Base-by-base conservation (phyloP, 2,797 vertebrate genomes). In the Odontamblyopus lacepedii region DNA sequence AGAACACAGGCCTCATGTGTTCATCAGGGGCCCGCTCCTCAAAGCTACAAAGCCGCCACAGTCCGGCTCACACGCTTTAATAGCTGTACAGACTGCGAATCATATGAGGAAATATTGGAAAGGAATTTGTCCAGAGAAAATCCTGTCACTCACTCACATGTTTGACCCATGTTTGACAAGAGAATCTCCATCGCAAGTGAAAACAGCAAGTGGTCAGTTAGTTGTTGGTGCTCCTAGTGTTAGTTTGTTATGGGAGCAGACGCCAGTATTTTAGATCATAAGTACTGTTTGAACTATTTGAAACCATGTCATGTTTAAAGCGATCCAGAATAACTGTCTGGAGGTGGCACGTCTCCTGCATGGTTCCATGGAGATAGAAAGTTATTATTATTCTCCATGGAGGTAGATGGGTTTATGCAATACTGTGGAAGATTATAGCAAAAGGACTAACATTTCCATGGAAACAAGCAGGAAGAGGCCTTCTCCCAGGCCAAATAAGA, bases 11-110 rank as follows among this genome's bases (percentile, higher is more conserved):
- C 91, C 87, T 83, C 77, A n/a, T 87, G 88, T 81, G 84, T 92
- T 88, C 66, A 53, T 79, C 75, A 75, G 83, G 82, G 86, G 85
- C 84, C 86, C 81, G 1, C 55, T 6, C 62, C 79, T 94, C 93
- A 95, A 94, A 94, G 93, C 92, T 78, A 94, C 93, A 95, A 94
- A 94, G 93, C 92, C 70, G 11, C 89, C 91, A 93, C 88, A 94
- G 93, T 94, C 89, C 88, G 80, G 48, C 87, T 59, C 56, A 79
- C 60, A 78, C 86, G 86, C 87, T 91, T 88, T 92, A 90, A 91
- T 83, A 82, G 84, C 78, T 38, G 83, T 86, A 91, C 78, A 81
- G 86, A 92, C 91, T 83, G 76, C 79, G 86, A 92, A 93, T 93
- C 90, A 90, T 72, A 85, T 89, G 93, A 92, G 86, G 85, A 57